Evolutionary conservation across 2,797 vertebrate genomes (phyloP).

Genomic region (Knipowitschia caucasica): DNA sequence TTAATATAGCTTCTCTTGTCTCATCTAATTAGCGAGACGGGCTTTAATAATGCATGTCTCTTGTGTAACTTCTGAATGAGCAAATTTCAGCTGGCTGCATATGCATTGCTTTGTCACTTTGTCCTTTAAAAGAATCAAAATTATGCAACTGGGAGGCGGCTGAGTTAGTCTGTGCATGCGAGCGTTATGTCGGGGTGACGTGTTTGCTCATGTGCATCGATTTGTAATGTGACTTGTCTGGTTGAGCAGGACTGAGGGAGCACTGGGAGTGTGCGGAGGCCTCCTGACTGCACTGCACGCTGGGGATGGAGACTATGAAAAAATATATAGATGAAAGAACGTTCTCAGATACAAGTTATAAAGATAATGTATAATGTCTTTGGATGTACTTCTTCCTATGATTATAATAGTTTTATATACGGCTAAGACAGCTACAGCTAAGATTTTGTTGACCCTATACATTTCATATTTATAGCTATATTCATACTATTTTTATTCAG

Average conservation of each 20-base stretch:
- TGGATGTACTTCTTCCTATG: no score
- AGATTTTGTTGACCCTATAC: no score
- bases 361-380: no score
- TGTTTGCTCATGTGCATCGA: slow-evolving; percentile 4
- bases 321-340: no score
- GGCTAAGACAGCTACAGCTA: no score
- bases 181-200: slow-evolving; percentile 28
- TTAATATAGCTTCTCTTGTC: background rate
- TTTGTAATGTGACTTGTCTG: slow-evolving; percentile 48
- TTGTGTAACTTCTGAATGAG: background rate
- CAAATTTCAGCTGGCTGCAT: background rate
- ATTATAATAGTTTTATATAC: no score
- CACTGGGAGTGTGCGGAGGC: slow-evolving; percentile 2
- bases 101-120: background rate
- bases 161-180: slow-evolving; percentile 13
- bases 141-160: slow-evolving; percentile 9
- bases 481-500: no score
- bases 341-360: no score
- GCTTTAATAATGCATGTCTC: background rate
- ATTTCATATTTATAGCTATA: no score
- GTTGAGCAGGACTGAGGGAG: slow-evolving; percentile 44
- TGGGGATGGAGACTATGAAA: slow-evolving; percentile 38
- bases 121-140: slow-evolving; percentile 9
- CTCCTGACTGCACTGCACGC: slow-evolving; percentile 25
- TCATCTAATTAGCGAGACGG: background rate